Conservation (phyloP, 1,140 invertebrate genomes). For the Neelides sp. region DNA sequence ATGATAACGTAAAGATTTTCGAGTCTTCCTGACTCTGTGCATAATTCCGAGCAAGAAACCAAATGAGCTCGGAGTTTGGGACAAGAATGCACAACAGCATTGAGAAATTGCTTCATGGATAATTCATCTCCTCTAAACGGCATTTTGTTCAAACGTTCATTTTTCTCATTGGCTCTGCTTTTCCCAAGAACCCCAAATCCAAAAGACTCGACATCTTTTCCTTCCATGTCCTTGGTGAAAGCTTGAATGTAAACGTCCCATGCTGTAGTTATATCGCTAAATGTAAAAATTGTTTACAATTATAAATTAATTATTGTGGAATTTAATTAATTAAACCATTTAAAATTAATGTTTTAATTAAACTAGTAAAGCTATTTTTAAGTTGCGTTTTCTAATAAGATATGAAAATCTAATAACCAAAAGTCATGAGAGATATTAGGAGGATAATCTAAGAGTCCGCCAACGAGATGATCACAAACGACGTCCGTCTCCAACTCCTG, state of each 20-base stretch:
- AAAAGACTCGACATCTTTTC: slow-evolving; percentile 17
- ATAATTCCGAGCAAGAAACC: slow-evolving; percentile 26
- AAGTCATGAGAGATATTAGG: slow-evolving; percentile 29
- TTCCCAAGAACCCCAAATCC: slow-evolving; percentile 17
- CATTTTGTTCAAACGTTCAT: slow-evolving; percentile 27
- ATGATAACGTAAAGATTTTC: slow-evolving; percentile 30
- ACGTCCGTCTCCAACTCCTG: slow-evolving; percentile 27
- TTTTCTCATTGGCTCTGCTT: slow-evolving; percentile 8
- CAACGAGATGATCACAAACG: slow-evolving; percentile 24
- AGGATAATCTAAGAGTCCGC: slow-evolving; percentile 28
- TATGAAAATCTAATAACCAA: too few species aligned
- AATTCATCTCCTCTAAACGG: slow-evolving; percentile 30
- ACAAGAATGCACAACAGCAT: slow-evolving; percentile 21
- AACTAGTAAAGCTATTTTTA: too few species aligned
- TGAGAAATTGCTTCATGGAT: slow-evolving; percentile 24
- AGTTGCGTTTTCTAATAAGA: too few species aligned
- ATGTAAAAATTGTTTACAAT: too few species aligned
- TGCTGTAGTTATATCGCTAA: slow-evolving; percentile 28
- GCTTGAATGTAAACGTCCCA: slow-evolving; percentile 27
- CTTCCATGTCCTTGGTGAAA: slow-evolving; percentile 20
- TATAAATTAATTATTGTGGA: too few species aligned
- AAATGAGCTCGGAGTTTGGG: slow-evolving; percentile 28
- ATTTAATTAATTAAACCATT: too few species aligned
- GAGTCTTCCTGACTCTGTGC: slow-evolving; percentile 19
- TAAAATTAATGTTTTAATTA: too few species aligned